These are phyloP conservation scores for Furcifer pardalis DNA, from an alignment of 2,797 vertebrate species.

Conservation along the genomic window DNA sequence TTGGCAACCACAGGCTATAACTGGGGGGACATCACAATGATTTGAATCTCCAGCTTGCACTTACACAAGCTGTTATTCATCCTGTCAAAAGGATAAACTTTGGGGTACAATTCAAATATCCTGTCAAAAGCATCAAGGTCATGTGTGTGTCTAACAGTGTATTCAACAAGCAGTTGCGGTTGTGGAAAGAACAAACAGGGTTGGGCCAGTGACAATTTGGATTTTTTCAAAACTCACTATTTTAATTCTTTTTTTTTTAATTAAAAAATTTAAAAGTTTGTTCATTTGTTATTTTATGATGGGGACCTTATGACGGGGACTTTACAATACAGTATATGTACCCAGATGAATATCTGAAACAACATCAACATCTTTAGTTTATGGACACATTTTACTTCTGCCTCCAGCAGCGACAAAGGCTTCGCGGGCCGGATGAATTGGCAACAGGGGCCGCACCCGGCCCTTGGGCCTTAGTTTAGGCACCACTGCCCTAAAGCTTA, in stretches of 20 bases:
- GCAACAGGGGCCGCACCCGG: no score
- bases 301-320: no score
- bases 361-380: not conserved
- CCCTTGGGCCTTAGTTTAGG: no score
- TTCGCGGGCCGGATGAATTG: no score
- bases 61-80: no score
- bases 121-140: no score
- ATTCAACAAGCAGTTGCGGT: no score
- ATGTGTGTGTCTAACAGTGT: no score
- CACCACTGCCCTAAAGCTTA: not conserved
- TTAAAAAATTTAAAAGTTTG: not conserved
- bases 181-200: not conserved
- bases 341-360: not conserved
- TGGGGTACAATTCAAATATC: not conserved
- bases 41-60: no score
- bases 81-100: not conserved
- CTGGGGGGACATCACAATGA: not conserved
- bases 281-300: not conserved
- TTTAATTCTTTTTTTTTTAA: not conserved
- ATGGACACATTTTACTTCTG: no score
- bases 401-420: no score
- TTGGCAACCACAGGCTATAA: not conserved
- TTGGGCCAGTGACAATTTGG: not conserved
- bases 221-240: not conserved
- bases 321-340: not conserved